Evolutionary conservation across 2,797 vertebrate genomes (phyloP), one percentile per base, ranked within the genome.

Genomic region (Takifugu ocellatus): DNA sequence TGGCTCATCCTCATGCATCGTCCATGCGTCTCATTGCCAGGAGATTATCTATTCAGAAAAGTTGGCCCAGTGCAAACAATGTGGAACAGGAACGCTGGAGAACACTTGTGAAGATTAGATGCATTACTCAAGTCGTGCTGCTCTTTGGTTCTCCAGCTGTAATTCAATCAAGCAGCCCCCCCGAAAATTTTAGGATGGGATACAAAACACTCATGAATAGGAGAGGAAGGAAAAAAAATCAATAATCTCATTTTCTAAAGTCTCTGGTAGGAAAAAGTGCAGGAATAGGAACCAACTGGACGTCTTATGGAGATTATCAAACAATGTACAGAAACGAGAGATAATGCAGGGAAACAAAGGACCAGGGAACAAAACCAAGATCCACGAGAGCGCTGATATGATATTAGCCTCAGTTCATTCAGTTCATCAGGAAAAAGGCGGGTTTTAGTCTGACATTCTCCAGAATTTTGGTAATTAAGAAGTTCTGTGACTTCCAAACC

Each of bases 41-140:
- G 59, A 29, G 21, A 59, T 54, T 57, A 68, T 75, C 58, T 65
- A 72, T 74, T 72, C 58, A 76, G 54, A 21, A 10, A 71, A 54
- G 59, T 17, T 56, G 36, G 56, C 70, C 54, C 59, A 62, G 52
- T 59, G 43, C 64, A 64, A 70, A 54, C 66, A 25, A 42, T 60
- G 44, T 59, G 56, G 33, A 63, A 56, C 52, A 49, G 49, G 17
- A 58, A 61, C 46, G 52, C 58, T 84, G 66, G 78, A 84, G 75
- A 63, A 69, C 83, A 74, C 87, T 86, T 58, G 54, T 79, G 53
- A 63, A 81, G 76, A 84, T 78, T 46, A 66, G 72, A 77, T 75
- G 67, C 53, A 83, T 84, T 84, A 85, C 78, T 87, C 57, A 82
- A 82, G 79, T 47, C 48, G 54, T 36, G 52, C 59, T 55, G 56